Conservation (phyloP, 2,113 vertebrate genomes). For the Sterrhoptilus dennistouni region DNA sequence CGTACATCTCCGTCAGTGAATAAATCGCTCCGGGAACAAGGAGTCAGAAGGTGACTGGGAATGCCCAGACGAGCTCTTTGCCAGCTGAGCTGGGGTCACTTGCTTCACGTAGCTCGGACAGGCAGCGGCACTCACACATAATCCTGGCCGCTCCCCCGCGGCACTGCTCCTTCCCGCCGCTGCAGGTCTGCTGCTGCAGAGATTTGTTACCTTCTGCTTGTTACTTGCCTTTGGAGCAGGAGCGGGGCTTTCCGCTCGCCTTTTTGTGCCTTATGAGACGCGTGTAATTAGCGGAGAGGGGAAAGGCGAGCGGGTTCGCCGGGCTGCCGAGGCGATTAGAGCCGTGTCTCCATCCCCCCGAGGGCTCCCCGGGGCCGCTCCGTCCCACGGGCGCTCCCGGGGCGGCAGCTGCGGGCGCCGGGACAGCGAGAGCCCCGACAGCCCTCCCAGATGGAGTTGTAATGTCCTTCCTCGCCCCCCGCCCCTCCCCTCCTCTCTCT, state of each 20-base stretch:
- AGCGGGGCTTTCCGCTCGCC: background rate
- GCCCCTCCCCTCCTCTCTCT: background rate
- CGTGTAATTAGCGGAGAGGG: background rate
- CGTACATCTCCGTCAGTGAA: background rate
- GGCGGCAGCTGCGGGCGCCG: constrained; percentile 58
- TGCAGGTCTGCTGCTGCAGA: background rate
- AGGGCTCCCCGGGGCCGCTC: constrained; percentile 57
- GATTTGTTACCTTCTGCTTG: background rate
- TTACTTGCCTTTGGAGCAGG: background rate
- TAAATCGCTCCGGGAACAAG: background rate
- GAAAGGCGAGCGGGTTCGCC: background rate
- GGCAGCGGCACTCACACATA: background rate
- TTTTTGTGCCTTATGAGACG: background rate
- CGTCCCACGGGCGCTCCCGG: constrained; percentile 14
- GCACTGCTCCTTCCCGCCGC: background rate
- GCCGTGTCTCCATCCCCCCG: constrained; percentile 23
- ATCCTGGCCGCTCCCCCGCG: background rate
- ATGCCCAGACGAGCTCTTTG: background rate
- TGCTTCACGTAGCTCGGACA: background rate
- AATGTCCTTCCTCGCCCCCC: constrained; percentile 21
- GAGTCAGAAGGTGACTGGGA: background rate
- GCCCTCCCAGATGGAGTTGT: constrained; percentile 66
- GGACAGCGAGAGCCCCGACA: background rate
- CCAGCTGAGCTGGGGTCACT: constrained; percentile 27
- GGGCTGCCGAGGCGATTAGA: constrained; percentile 58